Conservation (phyloP, 2,888 invertebrate genomes). For the Adelphocoris suturalis region DNA sequence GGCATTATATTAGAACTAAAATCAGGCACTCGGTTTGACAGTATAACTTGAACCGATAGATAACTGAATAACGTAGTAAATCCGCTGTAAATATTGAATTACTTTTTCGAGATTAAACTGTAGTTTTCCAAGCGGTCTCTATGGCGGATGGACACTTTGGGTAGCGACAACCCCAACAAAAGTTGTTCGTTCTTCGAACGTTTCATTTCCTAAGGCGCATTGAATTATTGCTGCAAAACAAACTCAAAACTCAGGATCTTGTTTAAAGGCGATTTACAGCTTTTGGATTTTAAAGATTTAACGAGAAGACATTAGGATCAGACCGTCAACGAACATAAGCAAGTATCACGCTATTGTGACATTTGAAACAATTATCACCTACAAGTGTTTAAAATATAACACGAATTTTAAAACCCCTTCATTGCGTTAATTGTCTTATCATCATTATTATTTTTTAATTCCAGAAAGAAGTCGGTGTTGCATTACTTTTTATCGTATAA, state of each 20-base stretch:
- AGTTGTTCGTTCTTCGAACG: not conserved
- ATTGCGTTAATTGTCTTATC: not conserved
- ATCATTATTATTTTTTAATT: not conserved
- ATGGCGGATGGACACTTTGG: not conserved
- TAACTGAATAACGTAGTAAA: constrained; percentile 15
- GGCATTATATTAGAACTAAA: not conserved
- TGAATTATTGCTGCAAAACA: not conserved
- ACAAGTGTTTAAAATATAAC: not conserved
- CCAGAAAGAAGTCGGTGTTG: constrained; percentile 7
- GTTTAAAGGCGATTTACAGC: not conserved
- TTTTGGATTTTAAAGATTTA: not conserved
- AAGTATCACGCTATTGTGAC: not conserved
- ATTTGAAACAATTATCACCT: not conserved
- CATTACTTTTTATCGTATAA: constrained; percentile 42
- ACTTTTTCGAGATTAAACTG: not conserved
- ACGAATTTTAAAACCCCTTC: not conserved
- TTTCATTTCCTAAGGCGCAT: not conserved
- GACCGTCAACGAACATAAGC: not conserved
- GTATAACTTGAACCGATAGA: not conserved
- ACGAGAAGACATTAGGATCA: not conserved
- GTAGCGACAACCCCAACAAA: not conserved
- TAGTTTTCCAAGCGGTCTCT: too few species aligned
- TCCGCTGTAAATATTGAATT: constrained; percentile 5
- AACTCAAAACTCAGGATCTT: not conserved
- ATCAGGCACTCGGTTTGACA: not conserved